phyloP scores from a whole-genome alignment of 2,888 invertebrate genomes.

The Sphaerophoria taeniata region DNA sequence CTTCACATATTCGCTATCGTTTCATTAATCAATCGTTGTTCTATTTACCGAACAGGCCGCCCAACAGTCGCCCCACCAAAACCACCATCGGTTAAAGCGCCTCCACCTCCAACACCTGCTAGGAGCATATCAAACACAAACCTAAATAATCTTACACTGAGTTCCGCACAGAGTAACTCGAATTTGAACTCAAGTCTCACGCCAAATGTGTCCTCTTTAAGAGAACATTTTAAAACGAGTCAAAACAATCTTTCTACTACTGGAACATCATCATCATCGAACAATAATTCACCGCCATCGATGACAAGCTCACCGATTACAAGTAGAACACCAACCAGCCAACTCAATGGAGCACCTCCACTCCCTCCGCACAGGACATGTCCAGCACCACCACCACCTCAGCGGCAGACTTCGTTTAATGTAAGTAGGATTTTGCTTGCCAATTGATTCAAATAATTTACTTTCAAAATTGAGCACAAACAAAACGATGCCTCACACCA shows the following conservation, averaged over 20 bases:
- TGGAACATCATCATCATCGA: conserved; percentile 70
- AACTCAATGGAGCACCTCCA: conserved; percentile 81
- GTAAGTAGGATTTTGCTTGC: conserved; percentile 77
- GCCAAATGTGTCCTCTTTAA: conserved; percentile 80
- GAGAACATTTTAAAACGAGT: conserved; percentile 81
- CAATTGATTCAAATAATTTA: neutral
- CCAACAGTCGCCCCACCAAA: conserved; percentile 81
- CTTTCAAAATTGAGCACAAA: neutral
- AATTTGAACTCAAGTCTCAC: conserved; percentile 53
- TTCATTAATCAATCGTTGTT: conserved; percentile 55
- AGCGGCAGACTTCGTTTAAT: conserved; percentile 79
- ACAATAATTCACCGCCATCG: conserved; percentile 76
- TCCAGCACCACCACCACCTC: conserved; percentile 82
- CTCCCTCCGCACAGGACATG: conserved; percentile 82
- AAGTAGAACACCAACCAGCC: conserved; percentile 69
- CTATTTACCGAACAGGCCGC: conserved; percentile 77
- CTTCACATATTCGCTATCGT: neutral
- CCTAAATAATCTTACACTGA: conserved; percentile 78
- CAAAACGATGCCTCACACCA: neutral
- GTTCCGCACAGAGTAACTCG: conserved; percentile 67
- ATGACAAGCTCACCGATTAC: conserved; percentile 63
- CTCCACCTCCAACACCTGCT: conserved; percentile 82
- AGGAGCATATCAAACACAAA: conserved; percentile 82
- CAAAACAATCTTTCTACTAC: conserved; percentile 75
- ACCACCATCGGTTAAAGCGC: conserved; percentile 81